Evolutionary conservation across 37 sponge, comb jelly and placozoan genomes (phyloP), one percentile per base, ranked within the genome.

Genomic region (Beroe forskalii): DNA sequence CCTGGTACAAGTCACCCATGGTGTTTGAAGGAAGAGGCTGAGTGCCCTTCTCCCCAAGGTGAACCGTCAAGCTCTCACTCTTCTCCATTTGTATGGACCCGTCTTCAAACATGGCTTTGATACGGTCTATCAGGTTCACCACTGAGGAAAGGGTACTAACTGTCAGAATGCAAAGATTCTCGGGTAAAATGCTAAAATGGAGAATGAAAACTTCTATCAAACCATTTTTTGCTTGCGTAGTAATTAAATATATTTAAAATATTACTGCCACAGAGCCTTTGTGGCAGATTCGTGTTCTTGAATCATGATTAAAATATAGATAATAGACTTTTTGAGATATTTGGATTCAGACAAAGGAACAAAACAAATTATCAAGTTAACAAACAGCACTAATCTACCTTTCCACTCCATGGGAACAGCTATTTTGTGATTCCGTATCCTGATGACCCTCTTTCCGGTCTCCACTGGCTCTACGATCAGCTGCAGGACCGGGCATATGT

Each of bases 361-460:
- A 55, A 55, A 55, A 55, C 17, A 55, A 55, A 55, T 55, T 55
- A 20, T 17, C 9, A 55, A 55, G 60, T 17, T 55, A 55, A 17
- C 17, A 55, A 55, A 55, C 9, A 55, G 17, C n/a, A n/a, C n/a
- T n/a, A n/a, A n/a, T n/a, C 19, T 27, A 80, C 86, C 86, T 80
- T 41, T 80, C 86, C 86, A 80, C 42, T 80, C 86, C 55, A 28
- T 80, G 40, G 86, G 86, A 44, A 80, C 55, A 9, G 86, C 86
- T 44, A 80, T 80, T 27, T 80, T 80, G 48, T 80, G 86, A 43
- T 41, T 44, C 25, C 19, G 40, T 0, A 80, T 41, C 30, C 28
- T 44, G 30, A 80, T 42, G 1, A 44, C 23, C 24, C 86, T 41
- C 31, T 27, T 80, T 12, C 86, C 55, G 3, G 86, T 44, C 4